These are phyloP conservation scores for Chloroclysta siterata DNA, from an alignment of 2,888 invertebrate genomes.

Conservation along the genomic window DNA sequence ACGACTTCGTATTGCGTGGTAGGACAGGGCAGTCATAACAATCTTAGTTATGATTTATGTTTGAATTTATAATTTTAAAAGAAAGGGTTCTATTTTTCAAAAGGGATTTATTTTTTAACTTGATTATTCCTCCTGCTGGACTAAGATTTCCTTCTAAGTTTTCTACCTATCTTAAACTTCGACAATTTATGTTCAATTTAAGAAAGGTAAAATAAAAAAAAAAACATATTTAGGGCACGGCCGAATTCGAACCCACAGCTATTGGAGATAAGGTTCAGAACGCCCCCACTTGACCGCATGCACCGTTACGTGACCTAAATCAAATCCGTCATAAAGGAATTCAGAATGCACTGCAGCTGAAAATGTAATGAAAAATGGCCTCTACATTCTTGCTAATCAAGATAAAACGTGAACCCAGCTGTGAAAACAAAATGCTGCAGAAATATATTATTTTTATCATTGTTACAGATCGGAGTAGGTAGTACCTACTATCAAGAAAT, in stretches of 20 bases:
- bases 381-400: constrained; percentile 26
- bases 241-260: too few relatives aligned
- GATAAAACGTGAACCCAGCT: constrained; percentile 19
- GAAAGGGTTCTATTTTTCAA: background rate
- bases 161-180: too few relatives aligned
- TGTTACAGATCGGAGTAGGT: constrained; percentile 61
- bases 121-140: too few relatives aligned
- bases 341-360: background rate
- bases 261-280: too few relatives aligned
- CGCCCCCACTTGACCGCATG: too few relatives aligned
- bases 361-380: constrained; percentile 14
- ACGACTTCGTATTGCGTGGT: constrained; percentile 17
- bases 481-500: constrained; percentile 52
- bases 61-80: background rate
- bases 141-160: too few relatives aligned
- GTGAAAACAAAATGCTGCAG: constrained; percentile 19
- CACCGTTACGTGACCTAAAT: too few relatives aligned
- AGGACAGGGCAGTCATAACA: constrained; percentile 5
- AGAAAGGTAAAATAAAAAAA: too few relatives aligned
- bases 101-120: background rate
- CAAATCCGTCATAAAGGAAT: background rate
- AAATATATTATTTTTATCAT: constrained; percentile 36
- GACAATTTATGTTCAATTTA: too few relatives aligned
- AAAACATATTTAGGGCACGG: too few relatives aligned
- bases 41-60: background rate